Evolutionary conservation across 2,797 vertebrate species (phyloP).

Genomic region (Otolemur crassicaudatus): DNA sequence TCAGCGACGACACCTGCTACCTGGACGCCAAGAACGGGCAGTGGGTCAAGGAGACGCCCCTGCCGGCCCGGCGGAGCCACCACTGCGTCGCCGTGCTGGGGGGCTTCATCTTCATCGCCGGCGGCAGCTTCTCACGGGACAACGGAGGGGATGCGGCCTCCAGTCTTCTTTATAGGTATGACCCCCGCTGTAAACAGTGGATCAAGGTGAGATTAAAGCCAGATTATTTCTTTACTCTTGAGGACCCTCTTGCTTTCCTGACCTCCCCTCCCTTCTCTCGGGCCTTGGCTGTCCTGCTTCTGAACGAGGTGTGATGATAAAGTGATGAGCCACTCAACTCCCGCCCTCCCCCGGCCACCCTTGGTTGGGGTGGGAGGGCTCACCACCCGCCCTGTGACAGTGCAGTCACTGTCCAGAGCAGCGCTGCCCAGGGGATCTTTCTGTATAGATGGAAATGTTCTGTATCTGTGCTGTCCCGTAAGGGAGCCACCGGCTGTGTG

Average conservation of each 20-base stretch:
- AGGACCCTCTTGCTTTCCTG: conserved; percentile 47
- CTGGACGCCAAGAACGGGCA: conserved; percentile 90
- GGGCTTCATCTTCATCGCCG: conserved; percentile 95
- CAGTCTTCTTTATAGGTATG: conserved; percentile 96
- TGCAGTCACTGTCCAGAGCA: rapidly evolving
- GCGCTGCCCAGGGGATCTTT: rapidly evolving
- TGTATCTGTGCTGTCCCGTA: rapidly evolving
- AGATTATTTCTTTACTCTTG: conserved; percentile 77
- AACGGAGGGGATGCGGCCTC: conserved; percentile 95
- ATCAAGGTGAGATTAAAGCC: conserved; percentile 92
- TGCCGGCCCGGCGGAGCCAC: conserved; percentile 94
- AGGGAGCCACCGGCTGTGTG: rapidly evolving
- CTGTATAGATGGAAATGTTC: rapidly evolving
- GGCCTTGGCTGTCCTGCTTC: neutral
- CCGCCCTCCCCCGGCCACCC: neutral
- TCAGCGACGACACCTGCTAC: conserved; percentile 94
- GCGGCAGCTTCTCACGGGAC: conserved; percentile 96
- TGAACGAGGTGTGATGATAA: neutral
- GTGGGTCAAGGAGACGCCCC: conserved; percentile 94
- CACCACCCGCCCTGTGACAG: rapidly evolving
- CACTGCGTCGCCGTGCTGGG: conserved; percentile 95
- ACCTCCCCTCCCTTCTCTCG: neutral
- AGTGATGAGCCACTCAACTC: rapidly evolving
- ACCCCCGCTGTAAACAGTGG: conserved; percentile 97
- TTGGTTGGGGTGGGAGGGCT: rapidly evolving